phyloP scores from a whole-genome alignment of 1,140 invertebrate species.

The Hydropsyche tenuis region DNA sequence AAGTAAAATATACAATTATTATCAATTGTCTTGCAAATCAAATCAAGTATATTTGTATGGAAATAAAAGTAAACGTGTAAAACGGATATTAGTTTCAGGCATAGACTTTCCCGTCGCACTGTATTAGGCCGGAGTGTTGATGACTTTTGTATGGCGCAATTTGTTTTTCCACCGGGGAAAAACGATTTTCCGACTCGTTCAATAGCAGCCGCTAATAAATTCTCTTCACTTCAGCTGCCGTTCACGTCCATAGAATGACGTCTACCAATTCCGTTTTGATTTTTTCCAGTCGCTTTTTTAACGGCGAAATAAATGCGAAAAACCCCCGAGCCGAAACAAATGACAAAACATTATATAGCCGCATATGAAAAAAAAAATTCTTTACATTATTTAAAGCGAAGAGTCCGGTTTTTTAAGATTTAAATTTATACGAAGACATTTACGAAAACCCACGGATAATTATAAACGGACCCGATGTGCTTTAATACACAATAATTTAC shows the following conservation, averaged over 20 bases:
- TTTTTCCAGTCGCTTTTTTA: background rate
- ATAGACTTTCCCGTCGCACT: too few relatives aligned
- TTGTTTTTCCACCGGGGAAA: slow-evolving; percentile 34
- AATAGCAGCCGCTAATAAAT: slow-evolving; percentile 33
- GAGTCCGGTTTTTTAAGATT: too few relatives aligned
- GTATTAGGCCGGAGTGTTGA: slow-evolving; percentile 24
- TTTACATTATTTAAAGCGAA: too few relatives aligned
- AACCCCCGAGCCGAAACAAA: background rate
- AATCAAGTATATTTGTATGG: too few relatives aligned
- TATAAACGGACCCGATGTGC: slow-evolving; percentile 23
- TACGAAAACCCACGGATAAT: slow-evolving; percentile 14
- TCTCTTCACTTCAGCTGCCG: slow-evolving; percentile 29
- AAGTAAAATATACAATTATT: too few relatives aligned
- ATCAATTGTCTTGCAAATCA: too few relatives aligned
- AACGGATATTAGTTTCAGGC: too few relatives aligned
- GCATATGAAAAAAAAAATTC: too few relatives aligned
- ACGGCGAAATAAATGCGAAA: background rate
- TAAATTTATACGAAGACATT: slow-evolving; percentile 14
- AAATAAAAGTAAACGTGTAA: too few relatives aligned
- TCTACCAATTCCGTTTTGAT: background rate
- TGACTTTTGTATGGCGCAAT: slow-evolving; percentile 32
- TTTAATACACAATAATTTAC: slow-evolving; percentile 35
- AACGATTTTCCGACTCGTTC: slow-evolving; percentile 40
- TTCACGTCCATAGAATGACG: slow-evolving; percentile 21
- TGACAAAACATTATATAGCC: too few relatives aligned